Evolutionary conservation across 1,140 invertebrate species (phyloP).

Genomic region (Xylocopa sonorina): DNA sequence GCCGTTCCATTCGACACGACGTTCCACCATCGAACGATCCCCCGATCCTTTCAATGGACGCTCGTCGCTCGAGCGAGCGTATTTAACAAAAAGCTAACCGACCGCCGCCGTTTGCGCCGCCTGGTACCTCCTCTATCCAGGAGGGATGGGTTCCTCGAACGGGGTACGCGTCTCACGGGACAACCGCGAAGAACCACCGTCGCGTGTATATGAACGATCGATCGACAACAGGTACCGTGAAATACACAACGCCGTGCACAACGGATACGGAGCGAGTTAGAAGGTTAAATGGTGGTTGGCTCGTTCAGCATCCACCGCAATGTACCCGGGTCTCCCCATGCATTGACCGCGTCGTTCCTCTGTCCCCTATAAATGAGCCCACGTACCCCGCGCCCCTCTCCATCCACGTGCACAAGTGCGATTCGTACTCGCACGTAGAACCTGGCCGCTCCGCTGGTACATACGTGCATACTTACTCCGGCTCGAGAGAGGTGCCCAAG

Average conservation of each 20-base stretch:
- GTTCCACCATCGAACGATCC: constrained; percentile 17
- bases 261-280: neutral
- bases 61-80: neutral
- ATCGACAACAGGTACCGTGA: constrained; percentile 18
- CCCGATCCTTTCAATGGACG: constrained; percentile 16
- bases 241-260: too few species aligned
- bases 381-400: constrained; percentile 17
- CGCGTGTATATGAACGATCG: constrained; percentile 15
- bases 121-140: too few species aligned
- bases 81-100: constrained; percentile 23
- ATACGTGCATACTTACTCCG: constrained; percentile 56
- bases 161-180: neutral
- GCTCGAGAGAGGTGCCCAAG: constrained; percentile 53
- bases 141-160: neutral
- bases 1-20: constrained; percentile 27
- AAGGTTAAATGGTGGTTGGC: constrained; percentile 40
- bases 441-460: constrained; percentile 2
- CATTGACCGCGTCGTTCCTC: constrained; percentile 10
- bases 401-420: constrained; percentile 18
- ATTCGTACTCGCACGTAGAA: constrained; percentile 49
- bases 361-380: constrained; percentile 28
- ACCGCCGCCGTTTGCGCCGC: neutral
- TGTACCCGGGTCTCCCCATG: neutral
- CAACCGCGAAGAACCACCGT: neutral
- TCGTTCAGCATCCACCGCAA: constrained; percentile 20